These are phyloP conservation scores for Falco naumanni DNA, from an alignment of 2,797 vertebrate species.

Conservation along the genomic window DNA sequence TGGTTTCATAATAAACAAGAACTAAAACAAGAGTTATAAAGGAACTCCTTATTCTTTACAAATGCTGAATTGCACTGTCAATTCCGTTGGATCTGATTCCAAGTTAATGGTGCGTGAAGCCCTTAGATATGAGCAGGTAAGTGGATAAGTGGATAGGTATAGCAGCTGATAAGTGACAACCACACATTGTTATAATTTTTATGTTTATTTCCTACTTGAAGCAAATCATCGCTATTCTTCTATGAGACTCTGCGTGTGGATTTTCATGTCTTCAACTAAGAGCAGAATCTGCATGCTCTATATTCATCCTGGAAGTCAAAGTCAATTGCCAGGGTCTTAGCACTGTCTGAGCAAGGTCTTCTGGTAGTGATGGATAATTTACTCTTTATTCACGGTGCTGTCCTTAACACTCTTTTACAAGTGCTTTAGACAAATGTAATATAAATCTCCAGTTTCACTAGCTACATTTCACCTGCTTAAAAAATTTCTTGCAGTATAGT, in stretches of 20 bases:
- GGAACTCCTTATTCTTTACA: not conserved
- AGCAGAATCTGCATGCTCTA: not conserved
- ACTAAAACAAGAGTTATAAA: not conserved
- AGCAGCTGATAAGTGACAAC: not conserved
- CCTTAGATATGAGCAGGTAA: not conserved
- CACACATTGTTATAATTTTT: not conserved
- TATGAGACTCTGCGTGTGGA: not conserved
- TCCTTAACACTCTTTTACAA: not conserved
- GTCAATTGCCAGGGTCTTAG: not conserved
- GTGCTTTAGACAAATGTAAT: not conserved
- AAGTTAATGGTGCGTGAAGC: not conserved
- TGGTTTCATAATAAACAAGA: not conserved
- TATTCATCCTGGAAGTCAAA: not conserved
- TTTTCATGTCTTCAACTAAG: not conserved
- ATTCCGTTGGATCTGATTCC: not conserved
- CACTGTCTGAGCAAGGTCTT: not conserved
- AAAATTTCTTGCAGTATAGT: not conserved
- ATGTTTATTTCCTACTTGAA: not conserved
- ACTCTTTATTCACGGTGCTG: not conserved
- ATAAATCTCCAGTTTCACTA: not conserved
- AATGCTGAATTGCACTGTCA: not conserved
- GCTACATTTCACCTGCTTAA: not conserved
- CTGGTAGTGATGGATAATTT: not conserved
- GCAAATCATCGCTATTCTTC: not conserved
- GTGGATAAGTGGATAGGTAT: not conserved